Percentiles rank a stretch among this genome's conserved stretches.
phyloP scores from a whole-genome alignment of 92 coral and sea anemone genomes.

The Umimayanthus chanpuru region DNA sequence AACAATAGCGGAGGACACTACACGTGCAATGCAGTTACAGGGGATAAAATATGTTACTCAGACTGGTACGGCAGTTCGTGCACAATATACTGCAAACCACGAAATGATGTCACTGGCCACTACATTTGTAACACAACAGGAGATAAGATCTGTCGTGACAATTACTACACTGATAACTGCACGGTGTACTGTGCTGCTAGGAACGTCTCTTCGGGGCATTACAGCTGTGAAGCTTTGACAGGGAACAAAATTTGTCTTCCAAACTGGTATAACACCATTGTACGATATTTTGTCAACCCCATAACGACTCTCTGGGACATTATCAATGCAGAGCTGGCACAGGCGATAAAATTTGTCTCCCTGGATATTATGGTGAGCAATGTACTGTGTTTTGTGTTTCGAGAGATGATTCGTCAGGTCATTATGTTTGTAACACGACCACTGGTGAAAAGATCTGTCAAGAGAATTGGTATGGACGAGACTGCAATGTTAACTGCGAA shows the following conservation, averaged over 20 bases:
- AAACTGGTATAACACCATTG: constrained; percentile 70
- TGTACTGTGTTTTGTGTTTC: constrained; percentile 52
- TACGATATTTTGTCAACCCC: constrained; percentile 68
- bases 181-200: constrained; percentile 41
- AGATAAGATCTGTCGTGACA: constrained; percentile 54
- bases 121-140: constrained; percentile 73
- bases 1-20: constrained; percentile 70
- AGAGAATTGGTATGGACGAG: constrained; percentile 37
- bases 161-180: constrained; percentile 65
- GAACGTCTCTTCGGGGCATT: constrained; percentile 62
- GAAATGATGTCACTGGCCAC: constrained; percentile 76
- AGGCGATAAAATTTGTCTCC: constrained; percentile 63
- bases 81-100: constrained; percentile 66
- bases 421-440: constrained; percentile 65
- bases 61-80: constrained; percentile 83
- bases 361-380: constrained; percentile 58
- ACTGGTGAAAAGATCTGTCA: constrained; percentile 47
- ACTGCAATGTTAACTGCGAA: constrained; percentile 63
- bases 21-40: constrained; percentile 59
- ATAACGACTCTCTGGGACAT: constrained; percentile 58
- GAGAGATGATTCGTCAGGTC: constrained; percentile 58
- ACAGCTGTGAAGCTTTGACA: constrained; percentile 56
- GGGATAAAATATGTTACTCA: constrained; percentile 60
- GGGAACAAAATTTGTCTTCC: constrained; percentile 72
- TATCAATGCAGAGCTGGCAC: constrained; percentile 54